Conservation (phyloP, 2,113 vertebrate species). For the Opisthocomus hoazin region DNA sequence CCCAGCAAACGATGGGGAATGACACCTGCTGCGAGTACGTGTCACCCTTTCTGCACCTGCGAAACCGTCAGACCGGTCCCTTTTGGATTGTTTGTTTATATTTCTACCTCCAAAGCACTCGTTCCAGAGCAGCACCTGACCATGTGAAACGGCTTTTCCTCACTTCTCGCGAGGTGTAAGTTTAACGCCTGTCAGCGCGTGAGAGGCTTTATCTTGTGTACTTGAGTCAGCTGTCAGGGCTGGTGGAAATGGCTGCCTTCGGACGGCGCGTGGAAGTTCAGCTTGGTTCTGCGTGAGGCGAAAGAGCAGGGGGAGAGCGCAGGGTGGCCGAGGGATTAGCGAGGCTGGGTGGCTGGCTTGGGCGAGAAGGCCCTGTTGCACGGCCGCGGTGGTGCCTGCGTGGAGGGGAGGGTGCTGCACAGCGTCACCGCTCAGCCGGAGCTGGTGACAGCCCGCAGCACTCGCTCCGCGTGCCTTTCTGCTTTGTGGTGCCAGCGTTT, state of each 20-base stretch:
- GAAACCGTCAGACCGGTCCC: background rate
- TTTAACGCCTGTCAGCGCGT: fast-evolving
- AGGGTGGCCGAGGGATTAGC: background rate
- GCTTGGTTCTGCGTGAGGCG: fast-evolving
- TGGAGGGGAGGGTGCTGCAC: background rate
- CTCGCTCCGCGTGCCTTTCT: fast-evolving
- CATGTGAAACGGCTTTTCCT: background rate
- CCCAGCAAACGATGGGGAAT: fast-evolving
- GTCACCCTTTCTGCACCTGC: background rate
- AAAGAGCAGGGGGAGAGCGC: too few species aligned
- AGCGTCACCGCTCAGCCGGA: fast-evolving
- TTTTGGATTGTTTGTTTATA: fast-evolving
- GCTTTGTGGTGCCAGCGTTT: background rate
- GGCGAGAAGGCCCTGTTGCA: background rate
- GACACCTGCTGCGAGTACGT: fast-evolving
- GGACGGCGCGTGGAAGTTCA: background rate
- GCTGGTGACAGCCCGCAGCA: background rate
- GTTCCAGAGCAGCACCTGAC: background rate
- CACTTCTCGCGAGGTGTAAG: background rate
- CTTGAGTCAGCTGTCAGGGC: fast-evolving
- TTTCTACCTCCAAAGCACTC: background rate
- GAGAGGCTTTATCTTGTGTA: background rate
- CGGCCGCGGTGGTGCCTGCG: too few species aligned
- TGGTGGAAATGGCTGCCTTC: background rate
- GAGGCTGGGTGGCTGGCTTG: background rate